Percentiles rank a stretch among this genome's conserved stretches.
phyloP scores from a whole-genome alignment of 2,888 invertebrate species.

The Cephus pygmeus region DNA sequence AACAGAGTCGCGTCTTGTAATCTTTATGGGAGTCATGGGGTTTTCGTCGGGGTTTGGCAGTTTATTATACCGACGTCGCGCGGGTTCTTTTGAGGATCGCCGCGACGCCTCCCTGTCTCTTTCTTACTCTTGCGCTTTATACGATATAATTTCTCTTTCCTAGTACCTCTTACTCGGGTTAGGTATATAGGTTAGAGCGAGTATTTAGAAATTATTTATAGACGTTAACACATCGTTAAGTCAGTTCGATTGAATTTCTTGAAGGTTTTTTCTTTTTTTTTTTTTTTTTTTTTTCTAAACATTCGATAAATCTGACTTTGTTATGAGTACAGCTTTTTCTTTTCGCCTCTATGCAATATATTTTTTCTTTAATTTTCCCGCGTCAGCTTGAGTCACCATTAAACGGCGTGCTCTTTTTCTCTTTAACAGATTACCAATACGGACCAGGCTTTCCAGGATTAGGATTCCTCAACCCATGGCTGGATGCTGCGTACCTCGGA shows the following conservation, averaged over 20 bases:
- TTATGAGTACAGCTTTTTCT: conserved; percentile 14
- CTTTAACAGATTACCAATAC: conserved; percentile 79
- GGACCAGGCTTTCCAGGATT: conserved; percentile 72
- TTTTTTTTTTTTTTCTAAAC: conserved; percentile 18
- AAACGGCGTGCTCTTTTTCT: conserved; percentile 15
- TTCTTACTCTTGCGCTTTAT: not conserved
- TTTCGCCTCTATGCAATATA: not conserved
- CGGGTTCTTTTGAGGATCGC: not conserved
- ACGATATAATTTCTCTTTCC: not conserved
- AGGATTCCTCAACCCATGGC: conserved; percentile 82
- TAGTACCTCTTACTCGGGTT: not conserved
- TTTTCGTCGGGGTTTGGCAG: not conserved
- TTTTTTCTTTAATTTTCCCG: not conserved
- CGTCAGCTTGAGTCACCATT: not conserved
- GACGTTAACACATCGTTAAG: conserved; percentile 10
- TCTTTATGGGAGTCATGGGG: not conserved
- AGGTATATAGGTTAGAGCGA: not conserved
- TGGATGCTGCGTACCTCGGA: conserved; percentile 86
- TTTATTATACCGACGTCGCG: not conserved
- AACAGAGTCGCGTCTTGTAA: not conserved
- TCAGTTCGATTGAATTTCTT: conserved; percentile 13
- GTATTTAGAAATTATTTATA: conserved; percentile 13
- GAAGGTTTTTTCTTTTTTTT: not conserved
- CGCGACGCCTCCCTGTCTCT: not conserved
- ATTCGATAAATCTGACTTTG: conserved; percentile 21